phyloP scores from a whole-genome alignment of 2,797 vertebrate genomes.

The Fringilla coelebs region DNA sequence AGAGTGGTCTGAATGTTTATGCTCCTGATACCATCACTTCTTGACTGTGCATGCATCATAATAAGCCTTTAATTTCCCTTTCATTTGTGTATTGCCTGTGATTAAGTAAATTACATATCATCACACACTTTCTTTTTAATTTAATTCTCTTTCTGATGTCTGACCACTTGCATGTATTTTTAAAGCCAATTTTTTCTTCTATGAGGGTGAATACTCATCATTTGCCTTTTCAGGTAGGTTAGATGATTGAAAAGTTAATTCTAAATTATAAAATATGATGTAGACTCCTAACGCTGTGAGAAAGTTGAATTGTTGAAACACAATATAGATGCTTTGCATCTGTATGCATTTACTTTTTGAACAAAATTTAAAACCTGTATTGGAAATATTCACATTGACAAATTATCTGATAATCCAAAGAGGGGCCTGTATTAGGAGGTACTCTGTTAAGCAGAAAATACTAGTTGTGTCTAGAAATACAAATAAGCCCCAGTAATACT shows the following conservation, averaged over 20 bases:
- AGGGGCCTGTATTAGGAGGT: not conserved
- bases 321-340: not conserved
- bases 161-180: not conserved
- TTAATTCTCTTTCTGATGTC: not conserved
- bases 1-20: not conserved
- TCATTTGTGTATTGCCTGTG: not conserved
- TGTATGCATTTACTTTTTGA: not conserved
- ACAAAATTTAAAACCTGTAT: not conserved
- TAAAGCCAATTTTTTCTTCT: fast-evolving
- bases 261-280: not conserved
- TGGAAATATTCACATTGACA: not conserved
- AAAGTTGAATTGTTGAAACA: not conserved
- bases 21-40: not conserved
- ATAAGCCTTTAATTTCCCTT: not conserved
- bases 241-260: not conserved
- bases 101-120: not conserved
- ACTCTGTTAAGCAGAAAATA: not conserved
- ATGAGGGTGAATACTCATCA: fast-evolving
- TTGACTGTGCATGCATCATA: not conserved
- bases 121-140: not conserved
- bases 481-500: not conserved
- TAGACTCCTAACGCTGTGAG: fast-evolving
- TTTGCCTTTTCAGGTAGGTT: not conserved
- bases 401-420: not conserved
- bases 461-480: not conserved